A percentile compares a stretch with the other conserved stretches of the same genome.
Conservation (phyloP, 35 echinoderm and acorn worm genomes). For the Acanthaster planci region DNA sequence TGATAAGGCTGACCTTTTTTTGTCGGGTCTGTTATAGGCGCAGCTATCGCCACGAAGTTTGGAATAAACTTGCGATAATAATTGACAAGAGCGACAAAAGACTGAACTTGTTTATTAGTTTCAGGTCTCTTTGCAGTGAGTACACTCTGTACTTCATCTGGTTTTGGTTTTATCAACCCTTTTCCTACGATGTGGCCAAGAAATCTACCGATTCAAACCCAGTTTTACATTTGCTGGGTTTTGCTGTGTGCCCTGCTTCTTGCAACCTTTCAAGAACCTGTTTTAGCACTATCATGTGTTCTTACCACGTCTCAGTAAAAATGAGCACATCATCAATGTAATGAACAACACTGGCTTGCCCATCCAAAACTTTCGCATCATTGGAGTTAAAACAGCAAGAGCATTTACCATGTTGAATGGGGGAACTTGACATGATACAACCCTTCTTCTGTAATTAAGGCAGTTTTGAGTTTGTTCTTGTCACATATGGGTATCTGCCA, state of each 20-base stretch:
- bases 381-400: conserved; percentile 32
- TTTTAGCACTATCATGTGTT: too few relatives aligned
- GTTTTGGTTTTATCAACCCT: conserved; percentile 35
- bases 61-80: conserved; percentile 84
- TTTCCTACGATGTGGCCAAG: conserved; percentile 50
- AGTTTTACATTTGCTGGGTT: conserved; percentile 58
- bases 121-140: conserved; percentile 14
- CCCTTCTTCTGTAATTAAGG: conserved; percentile 49
- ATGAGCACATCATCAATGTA: conserved; percentile 55
- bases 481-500: conserved; percentile 72
- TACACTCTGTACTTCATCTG: conserved; percentile 35
- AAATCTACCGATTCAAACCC: conserved; percentile 47
- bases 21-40: conserved; percentile 58
- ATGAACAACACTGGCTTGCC: conserved; percentile 19
- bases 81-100: conserved; percentile 50
- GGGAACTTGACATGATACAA: conserved; percentile 46
- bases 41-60: conserved; percentile 53
- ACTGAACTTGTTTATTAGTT: conserved; percentile 60
- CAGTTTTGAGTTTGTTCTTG: conserved; percentile 33
- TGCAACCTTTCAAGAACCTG: conserved; percentile 34
- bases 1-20: conserved; percentile 50
- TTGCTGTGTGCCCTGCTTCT: conserved; percentile 30
- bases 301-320: not conserved
- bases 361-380: conserved; percentile 44
- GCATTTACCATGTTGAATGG: conserved; percentile 64